Evolutionary conservation across 2,888 invertebrate genomes (phyloP).

Genomic region (Tetragonula carbonaria): DNA sequence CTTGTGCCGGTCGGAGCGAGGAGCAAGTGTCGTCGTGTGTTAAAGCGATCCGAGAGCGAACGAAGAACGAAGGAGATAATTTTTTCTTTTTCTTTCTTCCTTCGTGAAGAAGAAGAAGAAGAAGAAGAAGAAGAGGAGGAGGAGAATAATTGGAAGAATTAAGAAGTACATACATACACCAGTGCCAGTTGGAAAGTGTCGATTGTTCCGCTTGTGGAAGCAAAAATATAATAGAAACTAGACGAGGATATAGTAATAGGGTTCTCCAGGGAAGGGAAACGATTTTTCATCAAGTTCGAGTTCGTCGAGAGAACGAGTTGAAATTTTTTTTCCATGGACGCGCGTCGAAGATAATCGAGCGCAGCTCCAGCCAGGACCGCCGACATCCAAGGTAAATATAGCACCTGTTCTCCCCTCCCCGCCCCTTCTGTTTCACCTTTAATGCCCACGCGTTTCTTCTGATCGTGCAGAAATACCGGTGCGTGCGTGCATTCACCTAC

Average conservation of each 20-base stretch:
- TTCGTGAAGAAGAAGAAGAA: slow-evolving; percentile 5
- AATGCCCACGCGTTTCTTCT: slow-evolving; percentile 48
- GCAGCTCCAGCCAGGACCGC: slow-evolving; percentile 49
- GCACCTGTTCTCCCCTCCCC: slow-evolving; percentile 37
- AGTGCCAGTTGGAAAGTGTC: slow-evolving; percentile 46
- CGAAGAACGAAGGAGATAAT: neutral
- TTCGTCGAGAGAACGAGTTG: neutral
- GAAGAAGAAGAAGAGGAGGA: neutral
- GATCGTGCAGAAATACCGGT: slow-evolving; percentile 42
- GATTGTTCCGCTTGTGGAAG: neutral
- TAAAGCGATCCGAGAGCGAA: neutral
- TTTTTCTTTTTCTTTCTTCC: neutral
- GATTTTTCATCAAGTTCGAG: neutral
- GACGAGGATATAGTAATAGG: neutral
- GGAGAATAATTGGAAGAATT: neutral
- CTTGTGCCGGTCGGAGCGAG: slow-evolving; percentile 22
- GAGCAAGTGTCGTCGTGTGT: slow-evolving; percentile 48
- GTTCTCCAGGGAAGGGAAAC: neutral
- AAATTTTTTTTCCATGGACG: slow-evolving; percentile 40
- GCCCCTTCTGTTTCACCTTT: slow-evolving; percentile 27
- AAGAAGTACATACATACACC: neutral
- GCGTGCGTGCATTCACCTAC: slow-evolving; percentile 57
- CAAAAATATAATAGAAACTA: neutral
- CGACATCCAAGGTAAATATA: slow-evolving; percentile 58
- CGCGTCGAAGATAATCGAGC: slow-evolving; percentile 49